Base-by-base conservation (phyloP, 2,113 vertebrate species). In the Coptodon rendalli region DNA sequence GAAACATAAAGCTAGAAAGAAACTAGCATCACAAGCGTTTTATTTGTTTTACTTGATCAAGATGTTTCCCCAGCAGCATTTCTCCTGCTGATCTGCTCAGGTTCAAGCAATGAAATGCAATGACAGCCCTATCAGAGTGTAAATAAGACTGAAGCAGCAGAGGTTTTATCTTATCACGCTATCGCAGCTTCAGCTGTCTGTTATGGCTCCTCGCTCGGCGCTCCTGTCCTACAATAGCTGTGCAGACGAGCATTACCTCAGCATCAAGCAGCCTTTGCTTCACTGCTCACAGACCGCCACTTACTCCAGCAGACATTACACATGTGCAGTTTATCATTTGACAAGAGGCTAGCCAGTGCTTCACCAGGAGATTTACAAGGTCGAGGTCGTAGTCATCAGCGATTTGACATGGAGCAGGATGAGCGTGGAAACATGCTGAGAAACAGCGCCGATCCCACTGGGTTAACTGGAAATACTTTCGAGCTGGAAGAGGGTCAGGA, bases 291-390 rank as follows among this genome's bases (percentile, higher is more conserved):
- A 90, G 84, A 82, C 91, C 19, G 66, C 61, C 87, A 78, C 76
- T 84, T 84, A 73, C 50, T 89, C 83, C 79, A 85, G 87, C 45
- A 92, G 93, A 90, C 89, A 31, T 82, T 63, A 91, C 91, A 90
- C 34, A 24, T 63, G 83, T 82, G 83, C 85, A 89, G 80, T 90
- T 91, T 48, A 91, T 93, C 87, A 89, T 84, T 22, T 68, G 56
- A 90, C 88, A 61, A 45, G 73, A 82, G 53, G 61, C 84, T 5
- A 16, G 85, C 85, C 71, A 79, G 53, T 3, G 34, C 71, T 82
- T 85, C 88, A 86, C 34, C 7, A 0, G 3, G 81, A 92, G 88
- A 91, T 92, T 92, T 87, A 90, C 84, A 43, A 14, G 73, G 66
- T 83, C 86, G 78, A 27, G 45, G 17, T 85, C 80, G 43, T 6